phyloP scores from a whole-genome alignment of 2,888 invertebrate species.

The Drosophila meridiana region DNA sequence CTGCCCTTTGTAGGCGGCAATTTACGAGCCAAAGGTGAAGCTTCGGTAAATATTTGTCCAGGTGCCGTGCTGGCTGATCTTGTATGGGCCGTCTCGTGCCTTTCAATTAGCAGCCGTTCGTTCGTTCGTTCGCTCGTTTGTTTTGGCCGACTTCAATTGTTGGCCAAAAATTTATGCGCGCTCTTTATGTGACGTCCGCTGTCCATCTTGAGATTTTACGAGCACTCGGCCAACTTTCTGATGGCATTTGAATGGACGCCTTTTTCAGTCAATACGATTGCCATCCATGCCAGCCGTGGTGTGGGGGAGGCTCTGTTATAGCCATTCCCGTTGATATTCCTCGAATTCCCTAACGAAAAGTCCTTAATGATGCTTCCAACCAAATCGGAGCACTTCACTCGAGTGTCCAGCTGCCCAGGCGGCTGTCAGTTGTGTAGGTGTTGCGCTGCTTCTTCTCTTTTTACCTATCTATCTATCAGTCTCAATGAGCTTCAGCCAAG shows the following conservation, averaged over 20 bases:
- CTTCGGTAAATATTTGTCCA: conserved; percentile 79
- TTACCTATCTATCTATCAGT: background rate
- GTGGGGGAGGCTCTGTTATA: conserved; percentile 8
- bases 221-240: conserved; percentile 55
- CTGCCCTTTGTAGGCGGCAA: conserved; percentile 41
- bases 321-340: background rate
- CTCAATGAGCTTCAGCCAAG: background rate
- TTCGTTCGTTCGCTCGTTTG: conserved; percentile 6
- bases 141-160: conserved; percentile 41
- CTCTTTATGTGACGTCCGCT: conserved; percentile 59
- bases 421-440: conserved; percentile 1
- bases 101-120: conserved; percentile 73
- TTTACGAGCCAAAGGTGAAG: conserved; percentile 66
- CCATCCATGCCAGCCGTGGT: background rate
- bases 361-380: conserved; percentile 21
- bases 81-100: conserved; percentile 60
- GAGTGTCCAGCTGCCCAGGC: conserved; percentile 29
- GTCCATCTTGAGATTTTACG: conserved; percentile 72
- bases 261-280: conserved; percentile 23
- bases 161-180: conserved; percentile 75
- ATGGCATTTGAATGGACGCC: conserved; percentile 43
- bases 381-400: conserved; percentile 34
- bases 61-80: conserved; percentile 45
- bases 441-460: background rate
- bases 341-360: conserved; percentile 3